A percentile compares a stretch with the other conserved stretches of the same genome.
Conservation (phyloP, 2,888 invertebrate genomes). For the Patella depressa region DNA sequence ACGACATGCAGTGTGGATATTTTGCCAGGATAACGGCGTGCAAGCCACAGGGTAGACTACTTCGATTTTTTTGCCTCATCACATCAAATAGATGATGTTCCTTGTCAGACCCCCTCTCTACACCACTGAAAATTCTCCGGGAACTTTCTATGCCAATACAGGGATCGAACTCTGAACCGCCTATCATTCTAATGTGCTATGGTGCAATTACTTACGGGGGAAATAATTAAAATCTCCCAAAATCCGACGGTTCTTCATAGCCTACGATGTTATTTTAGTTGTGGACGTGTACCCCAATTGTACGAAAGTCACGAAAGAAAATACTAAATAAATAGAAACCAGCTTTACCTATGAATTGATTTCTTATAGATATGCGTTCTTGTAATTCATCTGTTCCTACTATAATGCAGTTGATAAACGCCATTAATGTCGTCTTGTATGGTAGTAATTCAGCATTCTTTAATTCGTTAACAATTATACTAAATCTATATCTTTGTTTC, state of each 20-base stretch:
- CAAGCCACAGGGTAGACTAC: too few relatives aligned
- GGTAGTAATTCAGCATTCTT: conserved; percentile 81
- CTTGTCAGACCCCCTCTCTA: too few relatives aligned
- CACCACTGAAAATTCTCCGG: too few relatives aligned
- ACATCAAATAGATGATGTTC: too few relatives aligned
- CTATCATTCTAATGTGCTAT: too few relatives aligned
- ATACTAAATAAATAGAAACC: neutral
- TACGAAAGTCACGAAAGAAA: neutral
- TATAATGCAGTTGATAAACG: conserved; percentile 95
- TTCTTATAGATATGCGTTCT: conserved; percentile 88
- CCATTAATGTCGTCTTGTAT: conserved; percentile 91
- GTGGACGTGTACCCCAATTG: neutral
- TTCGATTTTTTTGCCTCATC: too few relatives aligned
- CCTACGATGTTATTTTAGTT: neutral
- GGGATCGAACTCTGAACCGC: too few relatives aligned
- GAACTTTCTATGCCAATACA: too few relatives aligned
- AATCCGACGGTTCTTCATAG: too few relatives aligned
- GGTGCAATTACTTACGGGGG: too few relatives aligned
- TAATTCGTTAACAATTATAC: conserved; percentile 89
- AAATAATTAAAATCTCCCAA: neutral
- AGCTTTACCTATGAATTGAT: conserved; percentile 92
- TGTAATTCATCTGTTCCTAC: conserved; percentile 89
- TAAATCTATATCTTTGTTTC: conserved; percentile 89
- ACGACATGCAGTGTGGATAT: too few relatives aligned
- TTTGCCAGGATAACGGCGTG: too few relatives aligned